Evolutionary conservation across 1,140 invertebrate genomes (phyloP).

Genomic region (Aphaenogaster floridana): DNA sequence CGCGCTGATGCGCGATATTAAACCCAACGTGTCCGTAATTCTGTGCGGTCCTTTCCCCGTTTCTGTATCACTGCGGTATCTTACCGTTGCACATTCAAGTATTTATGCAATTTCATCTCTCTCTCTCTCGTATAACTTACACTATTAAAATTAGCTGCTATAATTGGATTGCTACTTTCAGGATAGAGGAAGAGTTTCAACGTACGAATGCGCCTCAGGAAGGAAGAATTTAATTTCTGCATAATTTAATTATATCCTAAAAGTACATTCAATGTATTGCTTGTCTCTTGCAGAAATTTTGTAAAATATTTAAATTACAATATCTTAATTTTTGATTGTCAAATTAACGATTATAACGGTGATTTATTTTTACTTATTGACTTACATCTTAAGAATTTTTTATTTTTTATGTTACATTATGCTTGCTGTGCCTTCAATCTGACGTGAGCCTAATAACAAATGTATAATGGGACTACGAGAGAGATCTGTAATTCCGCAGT

Average conservation of each 20-base stretch:
- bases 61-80: background rate
- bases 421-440: background rate
- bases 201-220: background rate
- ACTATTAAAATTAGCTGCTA: constrained; percentile 42
- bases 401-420: background rate
- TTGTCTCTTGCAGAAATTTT: background rate
- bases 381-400: background rate
- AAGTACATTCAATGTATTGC: background rate
- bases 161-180: constrained; percentile 46
- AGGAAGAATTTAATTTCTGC: constrained; percentile 15
- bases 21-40: constrained; percentile 58
- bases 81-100: constrained; percentile 5
- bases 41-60: background rate
- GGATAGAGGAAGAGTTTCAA: constrained; percentile 8
- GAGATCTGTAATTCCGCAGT: constrained; percentile 27
- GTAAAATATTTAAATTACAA: background rate
- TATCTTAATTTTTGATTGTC: background rate
- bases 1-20: constrained; percentile 60
- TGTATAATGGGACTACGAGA: constrained; percentile 20
- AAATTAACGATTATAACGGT: background rate
- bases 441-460: background rate
- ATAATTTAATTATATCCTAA: constrained; percentile 42
- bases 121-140: constrained; percentile 36
- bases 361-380: background rate
- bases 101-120: constrained; percentile 56